phyloP scores from a whole-genome alignment of 2,113 vertebrate species.

The Lethenteron reissneri region DNA sequence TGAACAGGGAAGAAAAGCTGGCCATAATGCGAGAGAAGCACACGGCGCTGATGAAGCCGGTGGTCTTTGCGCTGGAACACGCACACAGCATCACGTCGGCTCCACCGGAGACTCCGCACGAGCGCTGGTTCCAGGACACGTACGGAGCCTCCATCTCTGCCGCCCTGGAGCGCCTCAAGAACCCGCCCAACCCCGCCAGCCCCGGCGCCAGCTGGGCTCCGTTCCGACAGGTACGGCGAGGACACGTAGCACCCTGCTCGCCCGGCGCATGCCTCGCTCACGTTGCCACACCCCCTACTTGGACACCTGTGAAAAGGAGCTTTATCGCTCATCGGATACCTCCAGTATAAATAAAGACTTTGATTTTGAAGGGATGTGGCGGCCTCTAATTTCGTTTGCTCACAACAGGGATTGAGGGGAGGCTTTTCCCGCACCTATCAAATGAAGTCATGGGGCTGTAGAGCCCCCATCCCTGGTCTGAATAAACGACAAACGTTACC shows the following conservation, averaged over 20 bases:
- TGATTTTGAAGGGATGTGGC: too few species aligned
- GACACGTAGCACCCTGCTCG: too few species aligned
- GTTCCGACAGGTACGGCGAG: conserved; percentile 59
- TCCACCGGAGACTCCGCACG: conserved; percentile 71
- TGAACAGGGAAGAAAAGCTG: conserved; percentile 66
- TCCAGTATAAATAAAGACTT: too few species aligned
- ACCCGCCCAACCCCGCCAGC: conserved; percentile 69
- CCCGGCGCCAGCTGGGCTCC: conserved; percentile 88
- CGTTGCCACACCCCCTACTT: not conserved
- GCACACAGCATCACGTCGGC: conserved; percentile 75
- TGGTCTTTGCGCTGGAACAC: conserved; percentile 85
- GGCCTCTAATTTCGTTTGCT: too few species aligned
- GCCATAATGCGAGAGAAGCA: conserved; percentile 97
- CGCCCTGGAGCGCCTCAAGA: conserved; percentile 61
- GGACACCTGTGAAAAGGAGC: not conserved
- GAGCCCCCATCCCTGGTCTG: too few species aligned
- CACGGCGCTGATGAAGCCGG: conserved; percentile 82
- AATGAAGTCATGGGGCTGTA: too few species aligned
- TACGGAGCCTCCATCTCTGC: conserved; percentile 62
- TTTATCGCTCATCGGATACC: too few species aligned
- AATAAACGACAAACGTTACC: too few species aligned
- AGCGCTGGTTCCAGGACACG: conserved; percentile 90
- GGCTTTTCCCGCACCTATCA: too few species aligned
- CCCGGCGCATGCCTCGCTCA: too few species aligned
- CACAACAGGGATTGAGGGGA: too few species aligned